Percentiles rank a stretch among this genome's conserved stretches.
Conservation (phyloP, 2,797 vertebrate genomes). For the Limosa lapponica region DNA sequence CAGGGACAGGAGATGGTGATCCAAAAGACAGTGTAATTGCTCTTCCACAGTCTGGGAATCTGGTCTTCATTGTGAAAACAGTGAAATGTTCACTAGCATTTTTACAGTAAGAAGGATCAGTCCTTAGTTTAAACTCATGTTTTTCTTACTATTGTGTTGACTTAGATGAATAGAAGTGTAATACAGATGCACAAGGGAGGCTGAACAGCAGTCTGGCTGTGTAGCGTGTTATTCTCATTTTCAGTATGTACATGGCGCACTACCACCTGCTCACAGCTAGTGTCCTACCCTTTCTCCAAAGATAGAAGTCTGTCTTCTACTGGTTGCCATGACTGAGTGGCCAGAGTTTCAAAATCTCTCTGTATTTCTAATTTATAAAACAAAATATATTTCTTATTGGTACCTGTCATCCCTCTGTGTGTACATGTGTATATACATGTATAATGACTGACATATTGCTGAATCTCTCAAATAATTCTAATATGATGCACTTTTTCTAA, state of each 20-base stretch:
- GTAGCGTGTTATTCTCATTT: background rate
- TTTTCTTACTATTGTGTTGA: background rate
- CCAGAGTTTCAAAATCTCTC: background rate
- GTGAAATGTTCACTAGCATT: background rate
- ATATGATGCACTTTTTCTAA: background rate
- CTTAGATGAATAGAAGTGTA: background rate
- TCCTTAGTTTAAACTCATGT: background rate
- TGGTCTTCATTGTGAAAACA: background rate
- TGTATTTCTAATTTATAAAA: background rate
- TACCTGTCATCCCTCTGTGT: background rate
- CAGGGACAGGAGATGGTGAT: background rate
- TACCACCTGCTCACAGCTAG: background rate
- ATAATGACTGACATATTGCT: background rate
- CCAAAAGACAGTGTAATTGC: background rate
- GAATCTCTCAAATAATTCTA: background rate
- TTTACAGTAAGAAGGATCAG: background rate
- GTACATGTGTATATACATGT: accelerated
- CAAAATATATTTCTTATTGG: accelerated
- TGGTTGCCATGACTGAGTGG: background rate
- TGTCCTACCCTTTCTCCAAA: background rate
- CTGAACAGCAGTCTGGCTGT: background rate
- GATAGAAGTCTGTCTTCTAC: background rate
- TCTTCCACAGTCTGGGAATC: background rate
- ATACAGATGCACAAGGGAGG: background rate
- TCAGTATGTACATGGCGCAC: accelerated